Evolutionary conservation across 2,888 invertebrate genomes (phyloP), one percentile per base, ranked within the genome.

Genomic region (Scaptomyza caliginosa): DNA sequence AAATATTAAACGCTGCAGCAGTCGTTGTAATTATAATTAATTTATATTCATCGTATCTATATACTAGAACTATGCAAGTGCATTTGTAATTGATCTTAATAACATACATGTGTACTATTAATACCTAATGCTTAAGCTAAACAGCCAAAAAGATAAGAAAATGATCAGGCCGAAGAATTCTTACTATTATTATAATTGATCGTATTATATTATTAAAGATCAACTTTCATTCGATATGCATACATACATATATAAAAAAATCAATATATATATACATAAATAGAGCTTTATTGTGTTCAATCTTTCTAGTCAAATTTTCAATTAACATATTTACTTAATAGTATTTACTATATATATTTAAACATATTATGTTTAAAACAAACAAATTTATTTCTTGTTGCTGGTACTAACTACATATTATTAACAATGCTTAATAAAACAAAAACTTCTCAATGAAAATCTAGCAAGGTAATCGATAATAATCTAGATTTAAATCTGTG

Each of bases 261-360:
- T n/a, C 10, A 24, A 24, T 24, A 59, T 57, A n/a, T n/a, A n/a
- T 26, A 4, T n/a, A 30, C 19, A 58, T 48, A 26, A 62, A 73
- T 77, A 77, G 87, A 80, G 79, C 79, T 80, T 80, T 80, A 84
- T 86, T 86, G 79, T 86, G 79, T 80, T 80, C 79, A 80, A 73
- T 49, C 63, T 76, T 56, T 55, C 69, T 76, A 75, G 67, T 64
- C 63, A 43, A 17, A 50, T 40, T 75, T 51, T 50, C 77, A 38
- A 57, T 60, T 69, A 74, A 55, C 34, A 36, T 43, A 43, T 43
- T 16, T 38, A 59, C 42, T 50, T 70, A 51, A 67, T 50, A 49
- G 26, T 46, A 64, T 49, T 59, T 50, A 65, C 42, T 26, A 36
- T 32, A 36, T 36, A 68, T 13, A 34, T n/a, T n/a, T n/a, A n/a